Evolutionary conservation across 2,888 invertebrate genomes (phyloP).

Genomic region (Limenitis camilla): DNA sequence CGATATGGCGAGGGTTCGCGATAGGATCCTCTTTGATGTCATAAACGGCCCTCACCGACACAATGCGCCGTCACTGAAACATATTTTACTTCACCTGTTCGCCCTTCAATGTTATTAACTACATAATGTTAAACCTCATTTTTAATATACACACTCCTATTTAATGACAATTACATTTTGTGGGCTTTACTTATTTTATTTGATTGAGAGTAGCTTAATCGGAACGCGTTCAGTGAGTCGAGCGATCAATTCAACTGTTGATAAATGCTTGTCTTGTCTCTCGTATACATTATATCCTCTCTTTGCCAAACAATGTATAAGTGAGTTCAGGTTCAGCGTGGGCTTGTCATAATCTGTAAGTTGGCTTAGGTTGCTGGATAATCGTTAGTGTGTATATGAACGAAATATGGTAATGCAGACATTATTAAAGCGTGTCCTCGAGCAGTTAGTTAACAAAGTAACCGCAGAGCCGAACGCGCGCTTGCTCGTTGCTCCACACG

Average conservation of each 20-base stretch:
- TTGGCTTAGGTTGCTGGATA: conserved; percentile 18
- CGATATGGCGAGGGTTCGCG: conserved; percentile 45
- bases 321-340: conserved; percentile 7
- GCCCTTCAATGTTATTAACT: conserved; percentile 21
- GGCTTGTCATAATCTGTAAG: conserved; percentile 18
- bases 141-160: no score
- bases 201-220: no score
- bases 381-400: conserved; percentile 16
- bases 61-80: conserved; percentile 32
- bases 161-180: no score
- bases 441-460: conserved; percentile 24
- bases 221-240: no score
- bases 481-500: conserved; percentile 25
- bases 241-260: conserved; percentile 10
- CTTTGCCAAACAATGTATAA: conserved; percentile 14
- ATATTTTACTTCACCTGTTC: conserved; percentile 22
- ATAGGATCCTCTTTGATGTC: conserved; percentile 47
- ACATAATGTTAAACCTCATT: background rate
- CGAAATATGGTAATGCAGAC: conserved; percentile 24
- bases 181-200: no score
- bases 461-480: conserved; percentile 18
- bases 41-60: conserved; percentile 35
- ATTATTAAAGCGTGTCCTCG: conserved; percentile 16
- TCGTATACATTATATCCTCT: conserved; percentile 12
- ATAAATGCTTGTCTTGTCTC: conserved; percentile 10